Evolutionary conservation across 2,113 vertebrate species (phyloP).

Genomic region (Archilochus colubris): DNA sequence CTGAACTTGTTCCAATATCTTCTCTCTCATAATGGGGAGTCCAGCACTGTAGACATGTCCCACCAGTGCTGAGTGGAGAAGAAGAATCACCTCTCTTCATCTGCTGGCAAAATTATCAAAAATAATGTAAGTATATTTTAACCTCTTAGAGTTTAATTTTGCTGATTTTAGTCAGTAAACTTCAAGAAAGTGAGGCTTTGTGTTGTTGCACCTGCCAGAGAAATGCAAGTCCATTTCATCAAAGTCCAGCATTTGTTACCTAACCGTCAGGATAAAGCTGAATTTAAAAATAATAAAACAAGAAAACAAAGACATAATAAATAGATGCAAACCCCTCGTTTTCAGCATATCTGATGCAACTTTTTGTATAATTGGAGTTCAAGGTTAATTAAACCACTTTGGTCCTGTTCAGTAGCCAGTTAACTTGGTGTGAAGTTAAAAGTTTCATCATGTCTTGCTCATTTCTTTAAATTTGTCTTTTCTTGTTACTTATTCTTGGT

Average conservation of each 20-base stretch:
- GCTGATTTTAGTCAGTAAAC: background rate
- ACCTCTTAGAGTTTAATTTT: background rate
- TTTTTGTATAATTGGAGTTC: background rate
- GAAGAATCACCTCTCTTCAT: background rate
- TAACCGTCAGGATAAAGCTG: background rate
- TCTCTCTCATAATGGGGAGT: background rate
- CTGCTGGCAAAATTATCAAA: background rate
- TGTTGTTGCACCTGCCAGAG: background rate
- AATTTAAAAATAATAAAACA: background rate
- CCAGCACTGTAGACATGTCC: background rate
- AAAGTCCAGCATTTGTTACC: background rate
- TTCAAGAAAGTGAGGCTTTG: background rate
- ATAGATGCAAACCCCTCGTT: background rate
- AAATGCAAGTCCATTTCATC: background rate
- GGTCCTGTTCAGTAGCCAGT: background rate
- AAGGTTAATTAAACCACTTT: background rate
- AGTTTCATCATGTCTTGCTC: background rate
- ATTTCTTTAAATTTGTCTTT: background rate
- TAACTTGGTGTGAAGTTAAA: background rate
- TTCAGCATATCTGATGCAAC: background rate
- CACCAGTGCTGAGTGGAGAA: background rate
- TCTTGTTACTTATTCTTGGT: background rate
- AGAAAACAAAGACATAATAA: rapidly evolving
- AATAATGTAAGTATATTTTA: background rate
- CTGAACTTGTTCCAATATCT: background rate